These are phyloP conservation scores for Brachylomia viminalis DNA, from an alignment of 2,888 invertebrate genomes.

Conservation along the genomic window DNA sequence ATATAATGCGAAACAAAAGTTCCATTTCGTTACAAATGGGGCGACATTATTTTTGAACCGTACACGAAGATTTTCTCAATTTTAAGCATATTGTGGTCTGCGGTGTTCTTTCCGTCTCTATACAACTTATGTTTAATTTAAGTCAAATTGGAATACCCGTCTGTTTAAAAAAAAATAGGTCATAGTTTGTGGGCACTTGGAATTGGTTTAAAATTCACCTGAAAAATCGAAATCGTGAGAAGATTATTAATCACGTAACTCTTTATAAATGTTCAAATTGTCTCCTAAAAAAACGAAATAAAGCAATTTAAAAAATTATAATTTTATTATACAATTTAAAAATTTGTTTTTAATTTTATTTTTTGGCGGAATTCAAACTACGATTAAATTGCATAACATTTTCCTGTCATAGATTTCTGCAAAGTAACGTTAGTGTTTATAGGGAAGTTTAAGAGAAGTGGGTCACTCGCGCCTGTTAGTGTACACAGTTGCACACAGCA, in stretches of 20 bases:
- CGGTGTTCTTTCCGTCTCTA: neutral
- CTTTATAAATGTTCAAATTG: neutral
- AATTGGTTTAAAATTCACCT: neutral
- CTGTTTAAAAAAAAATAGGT: neutral
- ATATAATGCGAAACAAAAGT: constrained; percentile 6
- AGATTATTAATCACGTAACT: neutral
- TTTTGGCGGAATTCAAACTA: neutral
- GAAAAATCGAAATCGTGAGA: neutral
- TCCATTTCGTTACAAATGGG: constrained; percentile 8
- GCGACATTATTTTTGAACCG: constrained; percentile 2
- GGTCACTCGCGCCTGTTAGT: constrained; percentile 64
- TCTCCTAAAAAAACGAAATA: constrained; percentile 33
- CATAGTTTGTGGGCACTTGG: neutral
- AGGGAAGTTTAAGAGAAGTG: constrained; percentile 65
- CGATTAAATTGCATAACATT: neutral
- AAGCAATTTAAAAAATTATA: neutral
- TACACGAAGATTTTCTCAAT: neutral
- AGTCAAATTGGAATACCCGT: neutral
- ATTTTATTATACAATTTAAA: neutral
- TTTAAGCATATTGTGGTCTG: neutral
- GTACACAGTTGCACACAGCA: constrained; percentile 61
- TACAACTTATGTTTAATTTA: neutral
- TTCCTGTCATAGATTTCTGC: neutral
- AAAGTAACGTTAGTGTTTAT: constrained; percentile 59
- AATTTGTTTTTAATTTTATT: neutral